Conservation (phyloP, 1,140 invertebrate species). For the Drosophila pachea region DNA sequence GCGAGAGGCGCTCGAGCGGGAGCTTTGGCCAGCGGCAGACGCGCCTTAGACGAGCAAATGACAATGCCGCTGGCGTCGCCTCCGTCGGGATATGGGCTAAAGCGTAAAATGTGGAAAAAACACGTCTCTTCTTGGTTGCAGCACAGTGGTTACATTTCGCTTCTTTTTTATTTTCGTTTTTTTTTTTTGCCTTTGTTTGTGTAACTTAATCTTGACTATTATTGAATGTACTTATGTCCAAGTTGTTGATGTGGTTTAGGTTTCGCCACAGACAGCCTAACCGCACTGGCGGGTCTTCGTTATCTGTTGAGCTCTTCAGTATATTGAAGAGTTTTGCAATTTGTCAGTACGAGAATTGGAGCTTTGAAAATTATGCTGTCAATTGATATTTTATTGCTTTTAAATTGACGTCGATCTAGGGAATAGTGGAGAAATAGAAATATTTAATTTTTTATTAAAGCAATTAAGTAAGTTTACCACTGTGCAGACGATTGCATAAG, state of each 20-base stretch:
- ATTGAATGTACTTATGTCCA: slow-evolving; percentile 29
- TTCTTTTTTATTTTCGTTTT: no score
- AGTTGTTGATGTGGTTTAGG: slow-evolving; percentile 44
- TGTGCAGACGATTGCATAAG: slow-evolving; percentile 72
- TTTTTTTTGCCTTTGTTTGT: slow-evolving; percentile 21
- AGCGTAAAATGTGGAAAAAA: slow-evolving; percentile 46
- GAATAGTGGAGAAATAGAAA: slow-evolving; percentile 25
- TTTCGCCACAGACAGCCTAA: slow-evolving; percentile 24
- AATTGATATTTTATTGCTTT: slow-evolving; percentile 73
- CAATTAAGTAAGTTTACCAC: slow-evolving; percentile 36
- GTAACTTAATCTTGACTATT: slow-evolving; percentile 59
- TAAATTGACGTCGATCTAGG: slow-evolving; percentile 50
- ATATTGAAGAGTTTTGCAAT: slow-evolving; percentile 51
- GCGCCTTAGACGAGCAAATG: slow-evolving; percentile 49
- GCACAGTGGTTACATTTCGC: slow-evolving; percentile 52
- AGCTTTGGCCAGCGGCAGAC: slow-evolving; percentile 61
- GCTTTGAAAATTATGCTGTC: slow-evolving; percentile 58
- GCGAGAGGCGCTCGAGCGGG: slow-evolving; percentile 59
- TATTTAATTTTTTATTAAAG: not conserved
- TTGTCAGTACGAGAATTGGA: slow-evolving; percentile 39
- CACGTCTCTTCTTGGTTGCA: slow-evolving; percentile 32
- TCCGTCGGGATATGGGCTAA: slow-evolving; percentile 55
- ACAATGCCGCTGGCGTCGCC: slow-evolving; percentile 31
- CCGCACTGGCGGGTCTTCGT: slow-evolving; percentile 25
- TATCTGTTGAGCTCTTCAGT: slow-evolving; percentile 15